Conservation (phyloP, 2,888 invertebrate species). For the Agrypnus murinus region DNA sequence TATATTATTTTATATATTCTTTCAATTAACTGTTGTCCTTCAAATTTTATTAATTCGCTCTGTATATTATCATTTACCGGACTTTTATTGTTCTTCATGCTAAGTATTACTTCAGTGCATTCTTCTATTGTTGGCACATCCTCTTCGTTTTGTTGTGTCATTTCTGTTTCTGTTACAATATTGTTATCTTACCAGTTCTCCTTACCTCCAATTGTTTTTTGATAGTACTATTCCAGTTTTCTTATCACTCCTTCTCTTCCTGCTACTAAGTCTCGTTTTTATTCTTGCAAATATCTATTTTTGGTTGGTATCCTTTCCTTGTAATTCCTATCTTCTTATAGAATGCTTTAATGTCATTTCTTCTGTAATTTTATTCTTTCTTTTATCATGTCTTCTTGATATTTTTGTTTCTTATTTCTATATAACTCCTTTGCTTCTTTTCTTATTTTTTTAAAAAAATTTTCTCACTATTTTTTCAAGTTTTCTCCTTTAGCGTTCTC, state of each 20-base stretch:
- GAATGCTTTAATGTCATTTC: neutral
- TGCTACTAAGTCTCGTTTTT: neutral
- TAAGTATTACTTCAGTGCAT: neutral
- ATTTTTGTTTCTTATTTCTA: too few relatives aligned
- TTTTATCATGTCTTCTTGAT: slow-evolving; percentile 4
- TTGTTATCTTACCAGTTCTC: neutral
- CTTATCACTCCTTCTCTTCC: slow-evolving; percentile 1
- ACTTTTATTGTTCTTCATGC: slow-evolving; percentile 10
- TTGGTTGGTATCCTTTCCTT: slow-evolving; percentile 3
- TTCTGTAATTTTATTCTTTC: slow-evolving; percentile 1
- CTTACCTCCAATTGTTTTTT: neutral
- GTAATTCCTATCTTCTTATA: too few relatives aligned
- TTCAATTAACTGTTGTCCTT: slow-evolving; percentile 8
- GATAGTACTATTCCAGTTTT: neutral
- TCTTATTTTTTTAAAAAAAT: neutral
- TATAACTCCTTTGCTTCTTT: too few relatives aligned
- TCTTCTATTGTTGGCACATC: neutral
- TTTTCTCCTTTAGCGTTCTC: too few relatives aligned
- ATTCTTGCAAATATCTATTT: slow-evolving; percentile 10
- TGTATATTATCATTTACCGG: neutral
- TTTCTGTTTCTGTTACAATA: neutral
- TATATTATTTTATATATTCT: slow-evolving; percentile 5
- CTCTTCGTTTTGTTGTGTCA: neutral
- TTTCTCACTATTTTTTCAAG: slow-evolving; percentile 6
- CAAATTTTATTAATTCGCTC: slow-evolving; percentile 11